These are phyloP conservation scores for Nymphalis io DNA, from an alignment of 1,140 invertebrate genomes.

Conservation along the genomic window DNA sequence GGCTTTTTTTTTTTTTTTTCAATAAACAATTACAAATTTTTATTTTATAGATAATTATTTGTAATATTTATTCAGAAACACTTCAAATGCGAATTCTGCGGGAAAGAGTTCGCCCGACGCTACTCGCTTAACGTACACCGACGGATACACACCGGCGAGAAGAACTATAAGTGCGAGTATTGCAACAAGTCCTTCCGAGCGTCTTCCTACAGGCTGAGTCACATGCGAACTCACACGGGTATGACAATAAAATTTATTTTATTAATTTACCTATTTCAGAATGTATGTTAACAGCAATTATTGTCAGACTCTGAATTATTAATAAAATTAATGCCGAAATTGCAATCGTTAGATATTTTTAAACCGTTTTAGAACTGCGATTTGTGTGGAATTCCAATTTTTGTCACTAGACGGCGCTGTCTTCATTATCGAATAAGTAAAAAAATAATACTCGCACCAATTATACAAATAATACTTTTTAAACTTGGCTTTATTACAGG, in stretches of 20 bases:
- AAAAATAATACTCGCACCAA: too few relatives aligned
- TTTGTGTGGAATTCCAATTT: too few relatives aligned
- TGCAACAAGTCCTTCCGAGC: conserved; percentile 92
- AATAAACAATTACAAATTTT: too few relatives aligned
- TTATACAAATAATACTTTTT: too few relatives aligned
- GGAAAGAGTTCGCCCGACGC: conserved; percentile 94
- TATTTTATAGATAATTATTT: too few relatives aligned
- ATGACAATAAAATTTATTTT: conserved; percentile 9
- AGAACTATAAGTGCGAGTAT: conserved; percentile 93
- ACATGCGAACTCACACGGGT: conserved; percentile 95
- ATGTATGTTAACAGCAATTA: not conserved
- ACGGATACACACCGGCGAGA: conserved; percentile 93
- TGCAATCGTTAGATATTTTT: too few relatives aligned
- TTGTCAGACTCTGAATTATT: too few relatives aligned
- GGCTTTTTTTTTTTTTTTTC: too few relatives aligned
- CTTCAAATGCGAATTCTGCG: conserved; percentile 95
- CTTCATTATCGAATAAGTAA: too few relatives aligned
- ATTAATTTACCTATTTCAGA: not conserved
- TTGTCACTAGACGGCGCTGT: too few relatives aligned
- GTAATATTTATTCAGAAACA: conserved; percentile 81
- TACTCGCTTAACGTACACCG: conserved; percentile 96
- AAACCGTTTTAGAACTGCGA: too few relatives aligned
- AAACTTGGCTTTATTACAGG: conserved; percentile 78
- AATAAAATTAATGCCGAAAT: too few relatives aligned
- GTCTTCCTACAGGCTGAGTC: conserved; percentile 91